Conservation (phyloP, 2,888 invertebrate genomes). For the Cotesia congregata region DNA sequence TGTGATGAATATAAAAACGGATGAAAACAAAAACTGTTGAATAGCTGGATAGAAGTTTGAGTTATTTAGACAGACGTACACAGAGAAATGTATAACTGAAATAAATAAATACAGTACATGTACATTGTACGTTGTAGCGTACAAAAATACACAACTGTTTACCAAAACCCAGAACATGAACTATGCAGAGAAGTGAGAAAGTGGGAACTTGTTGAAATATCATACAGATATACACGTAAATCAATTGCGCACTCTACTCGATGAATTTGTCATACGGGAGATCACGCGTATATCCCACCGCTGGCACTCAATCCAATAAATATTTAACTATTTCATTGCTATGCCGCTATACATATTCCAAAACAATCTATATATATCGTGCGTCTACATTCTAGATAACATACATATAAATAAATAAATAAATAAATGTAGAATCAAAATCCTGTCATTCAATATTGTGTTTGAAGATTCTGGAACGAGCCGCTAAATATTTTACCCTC, state of each 20-base stretch:
- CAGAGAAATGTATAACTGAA: not conserved
- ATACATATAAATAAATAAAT: conserved; percentile 14
- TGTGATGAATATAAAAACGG: not conserved
- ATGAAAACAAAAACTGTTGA: not conserved
- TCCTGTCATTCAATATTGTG: conserved; percentile 10
- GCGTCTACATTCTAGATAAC: not conserved
- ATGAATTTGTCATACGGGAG: conserved; percentile 53
- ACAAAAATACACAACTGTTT: conserved; percentile 4
- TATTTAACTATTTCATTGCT: conserved; percentile 48
- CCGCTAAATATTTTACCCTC: conserved; percentile 23
- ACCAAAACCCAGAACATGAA: not conserved
- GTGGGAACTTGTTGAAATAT: conserved; percentile 24
- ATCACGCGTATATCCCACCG: conserved; percentile 35
- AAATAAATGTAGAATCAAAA: not conserved
- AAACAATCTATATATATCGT: conserved; percentile 17
- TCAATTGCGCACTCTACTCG: conserved; percentile 51
- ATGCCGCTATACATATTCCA: conserved; percentile 19
- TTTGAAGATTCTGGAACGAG: not conserved
- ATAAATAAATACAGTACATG: not conserved
- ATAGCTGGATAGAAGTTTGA: not conserved
- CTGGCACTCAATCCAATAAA: conserved; percentile 53
- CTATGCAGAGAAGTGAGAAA: not conserved
- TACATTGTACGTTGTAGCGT: not conserved
- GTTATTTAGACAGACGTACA: not conserved
- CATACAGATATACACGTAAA: conserved; percentile 47